These are phyloP conservation scores for Origma solitaria DNA, from an alignment of 2,113 vertebrate species.

Conservation along the genomic window DNA sequence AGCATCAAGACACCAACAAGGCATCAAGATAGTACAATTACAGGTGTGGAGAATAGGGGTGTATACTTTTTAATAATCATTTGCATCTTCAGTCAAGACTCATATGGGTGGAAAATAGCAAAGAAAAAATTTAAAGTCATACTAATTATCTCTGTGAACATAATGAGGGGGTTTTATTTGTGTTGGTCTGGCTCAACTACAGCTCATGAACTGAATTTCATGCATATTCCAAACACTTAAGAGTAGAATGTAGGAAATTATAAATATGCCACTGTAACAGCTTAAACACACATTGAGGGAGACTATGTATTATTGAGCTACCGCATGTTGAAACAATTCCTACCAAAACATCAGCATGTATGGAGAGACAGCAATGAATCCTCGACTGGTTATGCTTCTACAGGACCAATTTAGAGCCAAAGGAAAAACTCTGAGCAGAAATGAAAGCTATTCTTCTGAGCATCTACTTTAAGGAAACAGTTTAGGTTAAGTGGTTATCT, in stretches of 20 bases:
- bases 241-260: background rate
- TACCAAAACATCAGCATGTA: background rate
- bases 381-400: background rate
- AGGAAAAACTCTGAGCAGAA: background rate
- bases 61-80: background rate
- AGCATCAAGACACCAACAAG: background rate
- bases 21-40: background rate
- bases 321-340: background rate
- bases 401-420: background rate
- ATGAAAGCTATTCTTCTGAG: background rate
- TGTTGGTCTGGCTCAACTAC: background rate
- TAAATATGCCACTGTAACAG: background rate
- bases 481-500: background rate
- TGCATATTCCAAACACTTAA: background rate
- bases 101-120: background rate
- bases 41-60: background rate
- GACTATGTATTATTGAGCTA: background rate
- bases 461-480: background rate
- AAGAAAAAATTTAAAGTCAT: background rate
- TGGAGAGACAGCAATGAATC: background rate
- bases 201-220: background rate
- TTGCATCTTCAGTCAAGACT: background rate
- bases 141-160: background rate
- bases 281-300: background rate
- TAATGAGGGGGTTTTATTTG: background rate